Evolutionary conservation across 1,140 invertebrate species (phyloP), one percentile per base, ranked within the genome.

Genomic region (Drosophila parabipectinata): DNA sequence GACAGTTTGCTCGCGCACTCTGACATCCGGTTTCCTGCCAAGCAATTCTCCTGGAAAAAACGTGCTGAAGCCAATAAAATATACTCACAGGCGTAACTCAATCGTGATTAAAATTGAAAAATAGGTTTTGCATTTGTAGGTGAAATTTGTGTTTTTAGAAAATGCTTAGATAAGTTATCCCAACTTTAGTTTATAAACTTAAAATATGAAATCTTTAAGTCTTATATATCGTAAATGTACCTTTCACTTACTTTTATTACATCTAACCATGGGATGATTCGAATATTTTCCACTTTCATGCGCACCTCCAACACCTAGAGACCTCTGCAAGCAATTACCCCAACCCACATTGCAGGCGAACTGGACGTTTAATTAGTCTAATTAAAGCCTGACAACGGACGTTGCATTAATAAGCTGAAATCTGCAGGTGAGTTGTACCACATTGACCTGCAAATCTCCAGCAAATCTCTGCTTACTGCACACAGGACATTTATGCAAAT

Each of bases 401-500:
- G 69, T 37, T 69, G 79, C 79, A 83, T 78, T 82, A 82, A 83
- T 82, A 82, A 82, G 67, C 77, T 79, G 72, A 58, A 75, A 26
- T 32, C 15, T 55, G 47, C 67, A 60, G 32, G 28, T 56, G 61
- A 41, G 21, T 39, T 54, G 59, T 21, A 39, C 41, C 52, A 51
- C 61, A 64, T 37, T 55, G 41, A 73, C 51, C 56, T 32, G 54
- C 47, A 57, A 55, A 57, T 34, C 63, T 37, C 24, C 18, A 72
- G 37, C 51, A 24, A 41, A 50, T 67, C 41, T 26, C 26, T 21
- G 26, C 10, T 64, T 30, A 52, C 14, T 57, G 44, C 52, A 21
- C 50, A 30, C 75, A 62, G 50, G 39, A 47, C 59, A 53, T 69
- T 82, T 82, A 81, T 77, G 79, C 79, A 77, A 82, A 77, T 81